Conservation (phyloP, 2,113 vertebrate genomes). For the Aptenodytes forsteri region DNA sequence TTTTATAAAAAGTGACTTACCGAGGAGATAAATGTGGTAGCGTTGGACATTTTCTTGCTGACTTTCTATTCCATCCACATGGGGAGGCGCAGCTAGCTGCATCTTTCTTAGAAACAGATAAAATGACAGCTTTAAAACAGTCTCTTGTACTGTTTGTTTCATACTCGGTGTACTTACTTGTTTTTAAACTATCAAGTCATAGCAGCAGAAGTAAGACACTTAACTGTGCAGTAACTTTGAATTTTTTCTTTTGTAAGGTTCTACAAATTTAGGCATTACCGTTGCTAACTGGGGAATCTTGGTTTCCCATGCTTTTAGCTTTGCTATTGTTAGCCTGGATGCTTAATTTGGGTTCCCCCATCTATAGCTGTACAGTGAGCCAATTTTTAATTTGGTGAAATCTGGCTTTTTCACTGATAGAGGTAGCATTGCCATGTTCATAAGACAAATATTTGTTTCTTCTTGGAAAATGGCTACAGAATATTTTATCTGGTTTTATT, state of each 20-base stretch:
- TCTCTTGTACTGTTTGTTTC: background rate
- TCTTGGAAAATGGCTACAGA: background rate
- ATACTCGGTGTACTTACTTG: background rate
- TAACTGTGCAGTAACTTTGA: background rate
- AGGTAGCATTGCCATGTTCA: background rate
- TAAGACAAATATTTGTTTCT: background rate
- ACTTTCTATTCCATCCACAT: background rate
- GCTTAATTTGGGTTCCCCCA: background rate
- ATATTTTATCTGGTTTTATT: background rate
- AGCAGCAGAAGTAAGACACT: background rate
- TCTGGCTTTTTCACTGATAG: background rate
- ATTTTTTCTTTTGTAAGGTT: background rate
- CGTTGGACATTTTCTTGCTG: background rate
- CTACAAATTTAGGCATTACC: background rate
- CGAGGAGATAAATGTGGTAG: background rate
- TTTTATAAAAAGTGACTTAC: background rate
- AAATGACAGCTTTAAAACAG: background rate
- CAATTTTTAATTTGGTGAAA: background rate
- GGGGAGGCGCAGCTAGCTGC: background rate
- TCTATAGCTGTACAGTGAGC: background rate
- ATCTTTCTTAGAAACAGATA: background rate
- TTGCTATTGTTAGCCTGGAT: background rate
- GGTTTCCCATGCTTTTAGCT: background rate
- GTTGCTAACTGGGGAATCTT: background rate
- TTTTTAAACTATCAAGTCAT: background rate